A percentile compares a stretch with the other conserved stretches of the same genome.
These are phyloP conservation scores for Centrocercus urophasianus DNA, from an alignment of 2,113 vertebrate species.

Conservation along the genomic window DNA sequence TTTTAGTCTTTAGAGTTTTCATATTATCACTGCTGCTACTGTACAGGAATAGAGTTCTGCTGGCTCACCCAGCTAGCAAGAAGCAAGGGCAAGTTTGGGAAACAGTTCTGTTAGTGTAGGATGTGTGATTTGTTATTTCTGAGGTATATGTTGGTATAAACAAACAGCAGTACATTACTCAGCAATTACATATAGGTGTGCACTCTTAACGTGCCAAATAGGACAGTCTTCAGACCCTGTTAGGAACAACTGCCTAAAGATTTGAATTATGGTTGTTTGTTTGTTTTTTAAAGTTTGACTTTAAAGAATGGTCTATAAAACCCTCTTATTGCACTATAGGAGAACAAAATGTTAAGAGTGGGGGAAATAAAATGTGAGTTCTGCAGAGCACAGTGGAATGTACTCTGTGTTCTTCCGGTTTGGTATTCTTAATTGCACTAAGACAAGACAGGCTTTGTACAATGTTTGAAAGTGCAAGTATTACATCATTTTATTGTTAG, in stretches of 20 bases:
- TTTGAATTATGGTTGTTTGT: not conserved
- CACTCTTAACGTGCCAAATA: not conserved
- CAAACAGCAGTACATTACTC: not conserved
- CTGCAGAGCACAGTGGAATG: not conserved
- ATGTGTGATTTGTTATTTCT: not conserved
- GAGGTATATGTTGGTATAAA: not conserved
- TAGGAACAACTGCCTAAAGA: not conserved
- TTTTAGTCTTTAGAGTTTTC: constrained; percentile 8
- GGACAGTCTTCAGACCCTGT: not conserved
- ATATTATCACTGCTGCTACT: not conserved
- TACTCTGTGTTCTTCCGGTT: not conserved
- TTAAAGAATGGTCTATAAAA: not conserved
- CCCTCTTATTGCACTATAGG: not conserved
- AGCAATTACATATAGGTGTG: not conserved
- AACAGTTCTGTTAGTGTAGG: not conserved
- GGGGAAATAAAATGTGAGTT: not conserved
- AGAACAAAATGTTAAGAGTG: not conserved
- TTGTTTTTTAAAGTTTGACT: not conserved
- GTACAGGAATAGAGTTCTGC: not conserved
- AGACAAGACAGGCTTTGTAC: not conserved
- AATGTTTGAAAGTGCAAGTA: not conserved
- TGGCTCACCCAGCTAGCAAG: not conserved
- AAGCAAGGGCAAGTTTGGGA: not conserved
- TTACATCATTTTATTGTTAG: not conserved
- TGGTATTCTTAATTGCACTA: not conserved